Percentiles rank a stretch among this genome's conserved stretches.
These are phyloP conservation scores for Ispidina picta DNA, from an alignment of 2,797 vertebrate species.

Conservation along the genomic window DNA sequence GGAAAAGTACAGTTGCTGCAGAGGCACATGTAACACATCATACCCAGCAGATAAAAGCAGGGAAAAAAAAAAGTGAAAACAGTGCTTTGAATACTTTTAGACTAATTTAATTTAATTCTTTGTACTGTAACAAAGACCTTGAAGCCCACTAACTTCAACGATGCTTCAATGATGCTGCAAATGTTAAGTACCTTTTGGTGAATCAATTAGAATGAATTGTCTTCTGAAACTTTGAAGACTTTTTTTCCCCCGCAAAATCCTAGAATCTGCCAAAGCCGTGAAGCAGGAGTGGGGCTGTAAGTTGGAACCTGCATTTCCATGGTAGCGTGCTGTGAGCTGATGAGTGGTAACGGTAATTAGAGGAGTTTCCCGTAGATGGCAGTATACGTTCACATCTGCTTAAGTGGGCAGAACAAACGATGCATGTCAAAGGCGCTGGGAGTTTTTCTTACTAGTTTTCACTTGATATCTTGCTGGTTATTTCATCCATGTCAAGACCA, in stretches of 20 bases:
- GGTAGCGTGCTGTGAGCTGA: accelerated
- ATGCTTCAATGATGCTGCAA: accelerated
- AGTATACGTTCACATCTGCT: background rate
- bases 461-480: background rate
- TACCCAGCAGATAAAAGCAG: background rate
- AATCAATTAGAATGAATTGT: background rate
- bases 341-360: background rate
- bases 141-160: accelerated
- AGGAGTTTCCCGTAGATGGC: conserved; percentile 46
- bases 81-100: background rate
- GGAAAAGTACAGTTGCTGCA: background rate
- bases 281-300: background rate
- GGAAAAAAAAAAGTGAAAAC: background rate
- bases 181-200: no score
- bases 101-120: background rate
- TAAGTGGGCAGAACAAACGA: no score
- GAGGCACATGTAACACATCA: no score
- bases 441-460: background rate
- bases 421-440: background rate
- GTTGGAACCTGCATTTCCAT: background rate
- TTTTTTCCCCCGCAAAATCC: no score
- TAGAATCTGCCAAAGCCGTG: background rate
- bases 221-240: background rate
- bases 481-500: background rate
- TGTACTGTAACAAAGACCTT: background rate